Percentiles rank a stretch among this genome's conserved stretches.
phyloP scores from a whole-genome alignment of 2,113 vertebrate genomes.

The Choloepus hoffmanni region DNA sequence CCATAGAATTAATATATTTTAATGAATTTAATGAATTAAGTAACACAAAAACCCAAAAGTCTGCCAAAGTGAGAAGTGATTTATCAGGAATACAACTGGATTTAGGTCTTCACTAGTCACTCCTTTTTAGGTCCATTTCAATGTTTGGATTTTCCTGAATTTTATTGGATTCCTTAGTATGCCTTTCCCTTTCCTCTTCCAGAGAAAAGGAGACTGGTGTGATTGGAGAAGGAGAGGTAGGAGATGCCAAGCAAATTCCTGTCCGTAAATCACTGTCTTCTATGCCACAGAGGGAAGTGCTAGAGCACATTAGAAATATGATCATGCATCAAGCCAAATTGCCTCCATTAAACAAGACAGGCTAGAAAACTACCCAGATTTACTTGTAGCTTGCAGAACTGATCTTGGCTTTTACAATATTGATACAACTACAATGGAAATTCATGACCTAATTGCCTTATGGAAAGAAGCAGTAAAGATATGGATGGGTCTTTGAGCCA shows the following conservation, averaged over 20 bases:
- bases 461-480: not conserved
- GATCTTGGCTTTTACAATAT: not conserved
- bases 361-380: not conserved
- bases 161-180: not conserved
- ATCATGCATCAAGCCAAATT: not conserved
- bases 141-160: not conserved
- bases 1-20: not conserved
- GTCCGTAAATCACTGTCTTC: not conserved
- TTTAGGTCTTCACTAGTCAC: not conserved
- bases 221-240: not conserved
- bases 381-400: not conserved
- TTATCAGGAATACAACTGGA: not conserved
- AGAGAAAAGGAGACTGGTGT: not conserved
- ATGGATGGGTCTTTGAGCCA: not conserved
- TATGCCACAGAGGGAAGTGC: not conserved
- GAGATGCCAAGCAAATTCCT: not conserved
- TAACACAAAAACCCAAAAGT: not conserved
- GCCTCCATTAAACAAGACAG: not conserved
- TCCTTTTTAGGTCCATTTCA: not conserved
- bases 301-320: not conserved
- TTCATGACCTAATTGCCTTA: not conserved
- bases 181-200: not conserved
- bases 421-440: not conserved
- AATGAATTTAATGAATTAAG: not conserved
- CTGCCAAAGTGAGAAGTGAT: not conserved